A percentile compares a stretch with the other conserved stretches of the same genome.
phyloP scores from a whole-genome alignment of 2,797 vertebrate genomes.

The Rhincodon typus region DNA sequence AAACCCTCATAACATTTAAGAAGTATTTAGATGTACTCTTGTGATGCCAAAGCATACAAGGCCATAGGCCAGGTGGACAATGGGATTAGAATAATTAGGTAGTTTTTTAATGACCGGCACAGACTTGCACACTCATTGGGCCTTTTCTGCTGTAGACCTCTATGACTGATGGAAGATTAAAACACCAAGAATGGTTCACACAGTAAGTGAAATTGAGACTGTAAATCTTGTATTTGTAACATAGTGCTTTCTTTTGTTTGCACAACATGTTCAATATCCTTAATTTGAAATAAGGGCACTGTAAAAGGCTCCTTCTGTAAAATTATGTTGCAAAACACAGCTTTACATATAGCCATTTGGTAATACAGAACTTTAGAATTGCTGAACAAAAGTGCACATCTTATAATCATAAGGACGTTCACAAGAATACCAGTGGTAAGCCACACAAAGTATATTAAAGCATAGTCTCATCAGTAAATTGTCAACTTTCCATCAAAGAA shows the following conservation, averaged over 20 bases:
- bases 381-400: no score
- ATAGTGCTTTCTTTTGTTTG: not conserved
- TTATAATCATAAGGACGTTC: not conserved
- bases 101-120: no score
- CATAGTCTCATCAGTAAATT: not conserved
- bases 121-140: no score
- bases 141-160: no score
- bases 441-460: not conserved
- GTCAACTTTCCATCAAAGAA: not conserved
- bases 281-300: not conserved
- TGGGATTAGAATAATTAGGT: no score
- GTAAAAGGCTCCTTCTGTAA: not conserved
- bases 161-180: not conserved
- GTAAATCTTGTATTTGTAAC: not conserved
- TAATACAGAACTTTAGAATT: no score
- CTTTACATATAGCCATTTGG: not conserved
- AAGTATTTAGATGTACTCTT: no score
- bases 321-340: not conserved
- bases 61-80: no score
- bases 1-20: no score
- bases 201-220: not conserved
- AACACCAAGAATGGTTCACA: not conserved
- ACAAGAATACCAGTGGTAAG: not conserved
- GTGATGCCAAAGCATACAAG: no score
- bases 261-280: not conserved